These are phyloP conservation scores for Melipona beecheii DNA, from an alignment of 2,888 invertebrate genomes.

Conservation along the genomic window DNA sequence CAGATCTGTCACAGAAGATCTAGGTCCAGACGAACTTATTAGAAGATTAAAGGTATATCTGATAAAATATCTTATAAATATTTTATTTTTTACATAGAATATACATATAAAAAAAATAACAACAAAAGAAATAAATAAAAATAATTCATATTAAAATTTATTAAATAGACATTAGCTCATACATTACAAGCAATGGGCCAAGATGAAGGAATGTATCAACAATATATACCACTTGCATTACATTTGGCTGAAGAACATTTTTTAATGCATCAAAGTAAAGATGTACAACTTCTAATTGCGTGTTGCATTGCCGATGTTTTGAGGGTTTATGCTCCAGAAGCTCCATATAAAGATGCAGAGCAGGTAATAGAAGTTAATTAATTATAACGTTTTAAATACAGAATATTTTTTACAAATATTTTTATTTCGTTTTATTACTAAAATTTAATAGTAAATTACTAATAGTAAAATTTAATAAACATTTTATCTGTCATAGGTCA, in stretches of 20 bases:
- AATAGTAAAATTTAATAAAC: neutral
- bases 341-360: conserved; percentile 97
- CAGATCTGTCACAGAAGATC: conserved; percentile 96
- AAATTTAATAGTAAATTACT: neutral
- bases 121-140: neutral
- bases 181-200: conserved; percentile 98
- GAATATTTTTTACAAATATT: neutral
- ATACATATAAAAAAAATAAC: neutral
- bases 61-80: neutral
- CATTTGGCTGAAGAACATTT: conserved; percentile 97
- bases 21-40: conserved; percentile 97
- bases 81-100: neutral
- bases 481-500: conserved; percentile 81
- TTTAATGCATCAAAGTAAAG: conserved; percentile 94
- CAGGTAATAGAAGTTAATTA: conserved; percentile 89
- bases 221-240: conserved; percentile 95
- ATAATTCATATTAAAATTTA: conserved; percentile 30
- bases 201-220: conserved; percentile 96
- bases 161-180: conserved; percentile 92
- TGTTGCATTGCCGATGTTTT: conserved; percentile 99
- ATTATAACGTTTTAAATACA: conserved; percentile 9
- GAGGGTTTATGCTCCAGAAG: conserved; percentile 98
- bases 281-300: conserved; percentile 97
- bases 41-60: conserved; percentile 93
- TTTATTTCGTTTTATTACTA: conserved; percentile 1